These are phyloP conservation scores for Spea hammondii DNA, from an alignment of 2,797 vertebrate genomes.

Conservation along the genomic window DNA sequence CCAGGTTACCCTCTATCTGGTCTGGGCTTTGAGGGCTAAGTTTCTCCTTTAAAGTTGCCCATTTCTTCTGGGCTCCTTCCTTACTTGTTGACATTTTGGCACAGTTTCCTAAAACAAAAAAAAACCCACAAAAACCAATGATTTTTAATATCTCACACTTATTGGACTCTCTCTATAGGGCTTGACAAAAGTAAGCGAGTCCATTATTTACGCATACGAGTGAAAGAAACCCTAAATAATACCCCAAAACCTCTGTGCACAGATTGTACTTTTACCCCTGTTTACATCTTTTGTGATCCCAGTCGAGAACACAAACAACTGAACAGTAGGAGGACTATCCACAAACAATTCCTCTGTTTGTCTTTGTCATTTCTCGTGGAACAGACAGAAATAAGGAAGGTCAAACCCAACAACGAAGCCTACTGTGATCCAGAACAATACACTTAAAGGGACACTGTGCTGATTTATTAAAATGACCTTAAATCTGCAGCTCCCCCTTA, in stretches of 20 bases:
- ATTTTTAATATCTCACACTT: no score
- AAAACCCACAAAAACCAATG: no score
- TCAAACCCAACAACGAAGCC: not conserved
- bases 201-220: no score
- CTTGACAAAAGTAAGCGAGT: no score
- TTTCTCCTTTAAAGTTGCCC: constrained; percentile 83
- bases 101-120: constrained; percentile 52
- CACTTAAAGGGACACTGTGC: no score
- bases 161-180: no score
- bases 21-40: constrained; percentile 86
- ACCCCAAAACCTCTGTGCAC: not conserved
- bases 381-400: not conserved
- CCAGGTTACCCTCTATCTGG: constrained; percentile 89
- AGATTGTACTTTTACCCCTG: not conserved
- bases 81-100: constrained; percentile 79
- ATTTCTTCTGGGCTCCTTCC: constrained; percentile 83
- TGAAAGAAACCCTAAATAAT: no score
- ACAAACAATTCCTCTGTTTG: not conserved
- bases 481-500: no score
- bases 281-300: not conserved
- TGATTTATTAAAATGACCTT: no score
- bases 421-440: no score
- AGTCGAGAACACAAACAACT: not conserved
- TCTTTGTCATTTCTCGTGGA: not conserved
- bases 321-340: not conserved